Conservation (phyloP, 2,888 invertebrate species). For the Parthenolecanium corni region DNA sequence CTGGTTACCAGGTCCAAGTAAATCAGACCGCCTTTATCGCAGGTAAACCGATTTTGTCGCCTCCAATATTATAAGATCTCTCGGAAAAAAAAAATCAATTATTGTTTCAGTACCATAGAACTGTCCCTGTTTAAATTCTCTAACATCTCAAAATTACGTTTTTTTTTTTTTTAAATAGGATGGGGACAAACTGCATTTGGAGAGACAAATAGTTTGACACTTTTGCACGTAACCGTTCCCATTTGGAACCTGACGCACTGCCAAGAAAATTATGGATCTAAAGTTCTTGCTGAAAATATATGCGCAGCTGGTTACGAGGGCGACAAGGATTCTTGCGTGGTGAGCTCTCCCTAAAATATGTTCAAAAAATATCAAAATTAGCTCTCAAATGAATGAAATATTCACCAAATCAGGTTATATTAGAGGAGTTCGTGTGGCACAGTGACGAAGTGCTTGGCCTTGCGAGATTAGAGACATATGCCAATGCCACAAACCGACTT, state of each 20-base stretch:
- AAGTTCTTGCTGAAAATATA: constrained; percentile 54
- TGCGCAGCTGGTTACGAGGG: constrained; percentile 68
- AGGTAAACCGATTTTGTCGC: constrained; percentile 32
- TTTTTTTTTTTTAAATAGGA: constrained; percentile 40
- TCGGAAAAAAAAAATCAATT: not conserved
- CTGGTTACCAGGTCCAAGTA: constrained; percentile 39
- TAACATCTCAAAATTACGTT: not conserved
- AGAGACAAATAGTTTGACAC: constrained; percentile 52
- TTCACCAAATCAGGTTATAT: no score
- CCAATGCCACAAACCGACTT: no score
- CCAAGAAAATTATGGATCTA: constrained; percentile 48
- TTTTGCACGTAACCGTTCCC: constrained; percentile 67
- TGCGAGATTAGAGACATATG: no score
- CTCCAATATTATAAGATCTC: not conserved
- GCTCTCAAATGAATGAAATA: no score
- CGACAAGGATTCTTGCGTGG: constrained; percentile 74
- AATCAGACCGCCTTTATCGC: constrained; percentile 38
- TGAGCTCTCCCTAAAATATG: constrained; percentile 39
- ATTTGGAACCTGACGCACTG: constrained; percentile 63
- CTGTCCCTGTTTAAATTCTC: not conserved
- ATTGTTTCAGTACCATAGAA: not conserved
- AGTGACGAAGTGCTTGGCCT: no score
- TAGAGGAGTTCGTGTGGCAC: no score
- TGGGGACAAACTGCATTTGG: constrained; percentile 65
- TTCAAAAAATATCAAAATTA: no score